Base-by-base conservation (phyloP, 2,113 vertebrate genomes). In the Apeltes quadracus region DNA sequence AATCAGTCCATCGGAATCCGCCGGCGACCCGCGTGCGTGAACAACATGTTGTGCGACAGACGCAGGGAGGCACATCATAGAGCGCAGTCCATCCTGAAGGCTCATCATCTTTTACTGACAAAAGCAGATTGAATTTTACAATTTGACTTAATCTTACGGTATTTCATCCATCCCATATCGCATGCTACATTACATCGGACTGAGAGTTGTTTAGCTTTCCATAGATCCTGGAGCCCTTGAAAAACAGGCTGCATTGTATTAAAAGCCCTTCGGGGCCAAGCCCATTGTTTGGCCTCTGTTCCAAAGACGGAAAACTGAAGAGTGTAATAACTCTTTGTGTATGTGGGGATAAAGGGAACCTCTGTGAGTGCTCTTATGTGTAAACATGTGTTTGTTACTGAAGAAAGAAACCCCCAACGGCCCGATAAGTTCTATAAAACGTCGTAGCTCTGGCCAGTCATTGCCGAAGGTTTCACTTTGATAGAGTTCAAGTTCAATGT, bases 21-120 rank as follows among this genome's bases (percentile, higher is more conserved):
- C 74, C 75, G 70, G 76, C 84, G 86, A 86, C 59, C 55, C 10
- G 2, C 15, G 23, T 20, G 43, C 25, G 4, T 9, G 54, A 69
- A 22, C 20, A 41, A 7, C 54, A 32, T 50, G 25, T 53, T 34
- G 29, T 65, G 59, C 51, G n/a, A 43, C 43, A 65, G 65, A 68
- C 56, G 68, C 58, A 64, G 16, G 36, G 43, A 5, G 16, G 25
- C 13, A 3, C 29, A 41, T 41, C 68, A 77, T 57, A 61, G 62
- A 16, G 8, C 16, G n/a, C 27, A 10, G 46, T 39, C 48, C 54
- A 46, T 39, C 59, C 34, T 18, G 22, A 29, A 55, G 10, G 53
- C 54, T 83, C 29, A 23, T 58, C 48, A 62, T 62, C 39, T 20
- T 10, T 38, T 10, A 69, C 58, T n/a, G 11, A 74, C 61, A n/a